Evolutionary conservation across 2,888 invertebrate genomes (phyloP).

Genomic region (Sphaeridia pumilis): DNA sequence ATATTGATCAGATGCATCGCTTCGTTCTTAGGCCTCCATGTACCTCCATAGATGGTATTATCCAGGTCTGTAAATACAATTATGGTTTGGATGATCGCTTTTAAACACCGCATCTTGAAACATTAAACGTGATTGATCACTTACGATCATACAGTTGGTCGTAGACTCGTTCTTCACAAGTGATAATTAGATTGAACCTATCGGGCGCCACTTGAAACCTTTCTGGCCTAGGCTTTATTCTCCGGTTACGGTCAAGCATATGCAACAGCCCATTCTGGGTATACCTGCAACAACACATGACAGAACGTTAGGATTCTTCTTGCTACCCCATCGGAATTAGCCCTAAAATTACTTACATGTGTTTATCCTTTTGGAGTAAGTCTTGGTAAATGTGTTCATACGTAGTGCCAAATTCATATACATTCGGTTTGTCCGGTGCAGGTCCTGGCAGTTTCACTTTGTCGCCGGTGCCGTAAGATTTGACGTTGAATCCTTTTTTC

Average conservation of each 20-base stretch:
- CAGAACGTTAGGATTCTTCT: neutral
- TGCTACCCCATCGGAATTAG: neutral
- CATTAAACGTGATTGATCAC: conserved; percentile 24
- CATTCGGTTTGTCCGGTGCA: conserved; percentile 55
- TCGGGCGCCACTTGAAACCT: conserved; percentile 81
- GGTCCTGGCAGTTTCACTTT: conserved; percentile 19
- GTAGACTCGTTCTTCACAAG: conserved; percentile 96
- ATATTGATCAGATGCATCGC: conserved; percentile 95
- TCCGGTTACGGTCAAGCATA: conserved; percentile 92
- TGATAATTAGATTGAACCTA: conserved; percentile 88
- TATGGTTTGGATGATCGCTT: neutral
- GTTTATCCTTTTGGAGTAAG: conserved; percentile 75
- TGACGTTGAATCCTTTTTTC: conserved; percentile 92
- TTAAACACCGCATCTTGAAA: too few relatives aligned
- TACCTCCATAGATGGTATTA: conserved; percentile 58
- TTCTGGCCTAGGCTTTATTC: conserved; percentile 89
- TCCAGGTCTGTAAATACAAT: conserved; percentile 47
- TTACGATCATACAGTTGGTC: conserved; percentile 91
- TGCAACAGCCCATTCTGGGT: conserved; percentile 96
- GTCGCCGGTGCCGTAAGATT: conserved; percentile 54
- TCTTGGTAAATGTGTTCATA: conserved; percentile 96
- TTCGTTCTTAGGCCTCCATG: conserved; percentile 46
- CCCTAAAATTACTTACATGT: conserved; percentile 50
- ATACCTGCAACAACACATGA: conserved; percentile 48
- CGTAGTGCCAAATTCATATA: conserved; percentile 90